Evolutionary conservation across 2,113 vertebrate genomes (phyloP), one percentile per base, ranked within the genome.

Genomic region (Bambusicola thoracicus): DNA sequence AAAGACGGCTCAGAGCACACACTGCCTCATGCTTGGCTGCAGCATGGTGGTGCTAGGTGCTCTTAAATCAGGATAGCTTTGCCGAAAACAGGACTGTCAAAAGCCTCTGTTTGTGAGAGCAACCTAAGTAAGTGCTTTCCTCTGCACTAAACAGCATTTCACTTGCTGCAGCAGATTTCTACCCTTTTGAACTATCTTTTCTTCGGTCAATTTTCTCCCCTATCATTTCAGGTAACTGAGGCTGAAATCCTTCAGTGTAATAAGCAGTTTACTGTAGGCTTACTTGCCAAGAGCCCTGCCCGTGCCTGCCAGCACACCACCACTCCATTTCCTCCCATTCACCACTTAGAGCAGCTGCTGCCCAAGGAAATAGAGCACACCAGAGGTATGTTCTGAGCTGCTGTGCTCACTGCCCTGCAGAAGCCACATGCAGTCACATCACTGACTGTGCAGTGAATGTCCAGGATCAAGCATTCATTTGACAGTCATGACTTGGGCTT

Each of bases 301-400:
- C 0, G 0, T 56, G 11, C 18, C 46, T 68, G 22, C 46, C 61
- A 79, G 43, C n/a, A 58, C 0, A 5, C 5, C 1, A 0, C 63
- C 62, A 21, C 63, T 80, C 59, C 6, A 0, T n/a, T 59, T 73
- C 69, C 59, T 36, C 55, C 30, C 17, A 7, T 73, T 69, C 32
- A 44, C n/a, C 65, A n/a, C 13, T 53, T 4, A 34, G n/a, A 67
- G 67, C 1, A 74, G 19, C 15, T 12, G 73, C 29, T 2, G 2
- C 7, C 16, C 1, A 1, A 27, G 29, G 59, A 77, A 61, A 85
- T 20, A 3, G 53, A 73, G 55, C 8, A 36, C 27, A 34, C 4
- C 0, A 0, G 79, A 87, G 21, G 1, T 2, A 6, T 6, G 2
- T 14, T 34, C 62, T 62, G 43, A 22, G 27, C 34, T 86, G 18